phyloP scores from a whole-genome alignment of 2,797 vertebrate species.

The Bufotes viridis region DNA sequence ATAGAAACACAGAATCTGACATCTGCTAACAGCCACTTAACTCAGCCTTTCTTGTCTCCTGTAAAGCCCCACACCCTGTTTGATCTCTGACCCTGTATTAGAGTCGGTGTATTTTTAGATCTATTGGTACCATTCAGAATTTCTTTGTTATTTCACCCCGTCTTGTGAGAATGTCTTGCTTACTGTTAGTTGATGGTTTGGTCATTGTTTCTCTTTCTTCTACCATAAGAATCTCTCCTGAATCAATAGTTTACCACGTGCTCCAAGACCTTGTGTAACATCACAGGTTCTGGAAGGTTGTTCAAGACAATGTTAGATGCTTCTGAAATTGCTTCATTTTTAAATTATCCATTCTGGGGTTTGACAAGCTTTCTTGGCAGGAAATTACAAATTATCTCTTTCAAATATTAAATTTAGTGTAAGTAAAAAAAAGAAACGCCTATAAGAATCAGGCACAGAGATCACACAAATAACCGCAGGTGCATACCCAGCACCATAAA shows the following conservation, averaged over 20 bases:
- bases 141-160: neutral
- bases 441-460: too few species aligned
- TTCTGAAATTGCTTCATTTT: too few species aligned
- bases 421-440: too few species aligned
- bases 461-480: too few species aligned
- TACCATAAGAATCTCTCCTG: neutral
- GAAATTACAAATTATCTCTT: too few species aligned
- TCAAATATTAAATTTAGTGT: too few species aligned
- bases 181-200: neutral
- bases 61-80: neutral
- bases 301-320: too few species aligned
- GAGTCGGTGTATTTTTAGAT: constrained; percentile 19
- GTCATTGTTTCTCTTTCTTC: too few species aligned
- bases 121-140: neutral
- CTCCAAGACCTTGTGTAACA: neutral
- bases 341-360: too few species aligned
- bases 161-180: neutral
- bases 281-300: neutral
- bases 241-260: neutral
- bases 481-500: too few species aligned
- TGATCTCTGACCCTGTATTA: constrained; percentile 25
- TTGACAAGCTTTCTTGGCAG: too few species aligned
- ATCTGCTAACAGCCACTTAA: constrained; percentile 35
- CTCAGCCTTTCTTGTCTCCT: constrained; percentile 17
- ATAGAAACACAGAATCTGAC: constrained; percentile 55